phyloP scores from a whole-genome alignment of 2,113 vertebrate genomes.

The Seriola dumerili region DNA sequence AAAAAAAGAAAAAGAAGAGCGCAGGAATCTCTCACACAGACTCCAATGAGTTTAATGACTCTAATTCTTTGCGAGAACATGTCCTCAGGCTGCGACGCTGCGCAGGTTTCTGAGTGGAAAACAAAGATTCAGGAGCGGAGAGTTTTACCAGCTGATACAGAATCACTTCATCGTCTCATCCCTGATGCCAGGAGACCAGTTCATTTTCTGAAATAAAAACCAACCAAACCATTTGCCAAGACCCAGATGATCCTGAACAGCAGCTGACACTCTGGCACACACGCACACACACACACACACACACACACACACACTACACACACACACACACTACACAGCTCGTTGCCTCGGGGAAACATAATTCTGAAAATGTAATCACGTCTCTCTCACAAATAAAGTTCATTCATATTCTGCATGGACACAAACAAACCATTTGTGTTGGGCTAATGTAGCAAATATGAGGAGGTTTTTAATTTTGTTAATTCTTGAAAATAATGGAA shows the following conservation, averaged over 20 bases:
- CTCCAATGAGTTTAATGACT: background rate
- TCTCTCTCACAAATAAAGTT: no score
- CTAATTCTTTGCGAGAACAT: background rate
- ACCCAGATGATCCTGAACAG: no score
- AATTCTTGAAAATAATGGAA: no score
- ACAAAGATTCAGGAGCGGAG: background rate
- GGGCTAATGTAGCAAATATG: no score
- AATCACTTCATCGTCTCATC: background rate
- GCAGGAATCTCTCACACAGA: background rate
- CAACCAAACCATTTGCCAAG: background rate
- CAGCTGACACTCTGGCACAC: background rate
- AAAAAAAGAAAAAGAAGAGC: background rate
- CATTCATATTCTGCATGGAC: no score
- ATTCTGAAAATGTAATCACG: background rate
- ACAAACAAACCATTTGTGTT: no score
- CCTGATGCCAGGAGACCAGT: background rate
- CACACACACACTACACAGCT: background rate
- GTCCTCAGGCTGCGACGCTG: background rate
- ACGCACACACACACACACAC: no score
- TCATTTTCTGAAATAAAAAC: background rate
- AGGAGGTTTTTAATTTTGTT: no score
- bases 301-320: background rate
- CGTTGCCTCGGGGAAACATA: background rate
- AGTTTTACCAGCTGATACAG: background rate
- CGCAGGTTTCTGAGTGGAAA: background rate